A percentile compares a stretch with the other conserved stretches of the same genome.
Conservation (phyloP, 2,888 invertebrate genomes). For the Cephus spinipes region DNA sequence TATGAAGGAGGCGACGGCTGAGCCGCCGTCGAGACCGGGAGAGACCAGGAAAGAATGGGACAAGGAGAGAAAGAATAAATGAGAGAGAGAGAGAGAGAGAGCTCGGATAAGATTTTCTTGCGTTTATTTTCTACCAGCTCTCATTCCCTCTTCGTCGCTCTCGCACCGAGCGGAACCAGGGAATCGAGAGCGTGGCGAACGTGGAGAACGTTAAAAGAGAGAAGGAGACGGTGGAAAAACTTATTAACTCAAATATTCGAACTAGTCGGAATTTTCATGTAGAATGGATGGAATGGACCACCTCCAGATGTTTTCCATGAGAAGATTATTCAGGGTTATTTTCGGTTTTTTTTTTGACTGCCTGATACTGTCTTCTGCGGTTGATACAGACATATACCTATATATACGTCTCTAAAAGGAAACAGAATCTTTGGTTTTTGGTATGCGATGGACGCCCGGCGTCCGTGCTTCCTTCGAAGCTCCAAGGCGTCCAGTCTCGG, state of each 20-base stretch:
- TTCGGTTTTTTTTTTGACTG: slow-evolving; percentile 24
- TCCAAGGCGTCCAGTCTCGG: slow-evolving; percentile 42
- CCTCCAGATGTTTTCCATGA: neutral
- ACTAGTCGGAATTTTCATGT: neutral
- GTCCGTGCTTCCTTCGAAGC: slow-evolving; percentile 18
- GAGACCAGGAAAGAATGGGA: slow-evolving; percentile 20
- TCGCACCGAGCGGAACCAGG: neutral
- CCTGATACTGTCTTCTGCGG: slow-evolving; percentile 18
- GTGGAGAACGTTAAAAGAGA: neutral
- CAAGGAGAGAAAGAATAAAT: slow-evolving; percentile 39
- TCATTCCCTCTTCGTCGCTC: neutral
- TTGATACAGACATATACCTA: neutral
- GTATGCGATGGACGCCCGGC: slow-evolving; percentile 46
- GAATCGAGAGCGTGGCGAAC: neutral
- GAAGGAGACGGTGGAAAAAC: neutral
- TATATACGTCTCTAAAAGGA: neutral
- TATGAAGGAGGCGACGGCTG: slow-evolving; percentile 62
- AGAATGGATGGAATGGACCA: neutral
- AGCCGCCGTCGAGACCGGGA: slow-evolving; percentile 47
- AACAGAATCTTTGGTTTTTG: slow-evolving; percentile 33
- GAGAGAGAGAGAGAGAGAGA: slow-evolving; percentile 45
- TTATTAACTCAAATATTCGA: neutral
- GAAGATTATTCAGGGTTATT: neutral
- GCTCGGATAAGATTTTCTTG: slow-evolving; percentile 57
- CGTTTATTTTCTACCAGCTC: neutral